These are phyloP conservation scores for Zosterops lateralis DNA, from an alignment of 2,113 vertebrate species.

Conservation along the genomic window DNA sequence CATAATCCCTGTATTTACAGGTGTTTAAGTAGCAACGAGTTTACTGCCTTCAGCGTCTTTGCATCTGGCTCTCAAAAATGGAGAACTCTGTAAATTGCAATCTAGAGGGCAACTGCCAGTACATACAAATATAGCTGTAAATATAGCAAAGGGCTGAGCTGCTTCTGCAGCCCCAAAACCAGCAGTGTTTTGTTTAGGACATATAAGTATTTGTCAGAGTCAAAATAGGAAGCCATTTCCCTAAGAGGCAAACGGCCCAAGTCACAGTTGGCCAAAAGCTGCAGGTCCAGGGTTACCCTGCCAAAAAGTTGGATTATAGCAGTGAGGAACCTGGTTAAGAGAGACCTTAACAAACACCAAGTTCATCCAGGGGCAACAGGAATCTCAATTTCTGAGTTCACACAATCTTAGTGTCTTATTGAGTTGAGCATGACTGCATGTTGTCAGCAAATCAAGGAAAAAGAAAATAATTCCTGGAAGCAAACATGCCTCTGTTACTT, in stretches of 20 bases:
- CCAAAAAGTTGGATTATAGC: not conserved
- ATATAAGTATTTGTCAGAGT: not conserved
- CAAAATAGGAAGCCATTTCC: not conserved
- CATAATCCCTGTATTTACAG: not conserved
- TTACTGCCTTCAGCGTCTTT: not conserved
- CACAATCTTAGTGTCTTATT: not conserved
- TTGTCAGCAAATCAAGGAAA: not conserved
- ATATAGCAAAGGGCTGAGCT: not conserved
- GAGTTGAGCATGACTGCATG: not conserved
- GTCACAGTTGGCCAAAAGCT: not conserved
- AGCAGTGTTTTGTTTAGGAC: not conserved
- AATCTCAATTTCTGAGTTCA: not conserved
- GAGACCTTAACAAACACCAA: not conserved
- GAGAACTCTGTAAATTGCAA: not conserved
- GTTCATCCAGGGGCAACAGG: not conserved
- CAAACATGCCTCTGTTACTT: not conserved
- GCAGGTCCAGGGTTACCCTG: not conserved
- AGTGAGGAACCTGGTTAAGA: not conserved
- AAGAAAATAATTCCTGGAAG: not conserved
- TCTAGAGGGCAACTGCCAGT: not conserved
- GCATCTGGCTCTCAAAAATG: not conserved
- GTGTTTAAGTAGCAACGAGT: not conserved
- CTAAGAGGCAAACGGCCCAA: not conserved
- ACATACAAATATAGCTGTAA: not conserved
- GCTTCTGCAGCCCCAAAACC: not conserved